A percentile compares a stretch with the other conserved stretches of the same genome.
phyloP scores from a whole-genome alignment of 2,113 vertebrate genomes.

The Scopus umbretta region DNA sequence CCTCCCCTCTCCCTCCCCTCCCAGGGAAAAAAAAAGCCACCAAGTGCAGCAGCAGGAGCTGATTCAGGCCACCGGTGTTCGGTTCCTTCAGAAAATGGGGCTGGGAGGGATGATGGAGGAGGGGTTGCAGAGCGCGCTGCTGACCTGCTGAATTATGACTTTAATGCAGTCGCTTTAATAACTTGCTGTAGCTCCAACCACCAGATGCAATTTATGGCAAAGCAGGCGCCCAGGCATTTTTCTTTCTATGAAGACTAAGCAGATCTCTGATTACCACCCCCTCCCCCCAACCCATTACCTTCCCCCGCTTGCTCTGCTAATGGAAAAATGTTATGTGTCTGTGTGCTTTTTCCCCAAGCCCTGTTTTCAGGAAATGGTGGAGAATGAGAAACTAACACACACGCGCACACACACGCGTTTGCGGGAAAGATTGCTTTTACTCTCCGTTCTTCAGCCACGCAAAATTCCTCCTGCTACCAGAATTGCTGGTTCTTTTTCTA shows the following conservation, averaged over 20 bases:
- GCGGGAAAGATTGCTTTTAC: neutral
- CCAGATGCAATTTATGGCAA: slow-evolving; percentile 63
- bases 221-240: slow-evolving; percentile 62
- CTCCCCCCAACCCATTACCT: slow-evolving; percentile 47
- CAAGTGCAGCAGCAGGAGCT: neutral
- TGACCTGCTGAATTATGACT: slow-evolving; percentile 57
- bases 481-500: neutral
- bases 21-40: neutral
- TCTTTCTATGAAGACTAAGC: slow-evolving; percentile 65
- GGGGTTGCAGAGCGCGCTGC: slow-evolving; percentile 17
- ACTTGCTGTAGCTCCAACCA: slow-evolving; percentile 59
- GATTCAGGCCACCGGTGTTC: neutral
- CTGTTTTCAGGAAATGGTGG: slow-evolving; percentile 65
- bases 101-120: slow-evolving; percentile 38
- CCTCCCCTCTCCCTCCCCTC: neutral
- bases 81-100: neutral
- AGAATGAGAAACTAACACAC: slow-evolving; percentile 30
- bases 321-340: slow-evolving; percentile 60
- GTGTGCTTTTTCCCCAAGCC: slow-evolving; percentile 42
- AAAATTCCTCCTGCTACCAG: neutral
- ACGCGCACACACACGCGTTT: neutral
- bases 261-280: slow-evolving; percentile 57
- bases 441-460: neutral
- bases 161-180: slow-evolving; percentile 62
- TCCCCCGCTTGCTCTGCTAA: slow-evolving; percentile 57